Conservation (phyloP, 2,113 vertebrate species). For the Ellobius talpinus region DNA sequence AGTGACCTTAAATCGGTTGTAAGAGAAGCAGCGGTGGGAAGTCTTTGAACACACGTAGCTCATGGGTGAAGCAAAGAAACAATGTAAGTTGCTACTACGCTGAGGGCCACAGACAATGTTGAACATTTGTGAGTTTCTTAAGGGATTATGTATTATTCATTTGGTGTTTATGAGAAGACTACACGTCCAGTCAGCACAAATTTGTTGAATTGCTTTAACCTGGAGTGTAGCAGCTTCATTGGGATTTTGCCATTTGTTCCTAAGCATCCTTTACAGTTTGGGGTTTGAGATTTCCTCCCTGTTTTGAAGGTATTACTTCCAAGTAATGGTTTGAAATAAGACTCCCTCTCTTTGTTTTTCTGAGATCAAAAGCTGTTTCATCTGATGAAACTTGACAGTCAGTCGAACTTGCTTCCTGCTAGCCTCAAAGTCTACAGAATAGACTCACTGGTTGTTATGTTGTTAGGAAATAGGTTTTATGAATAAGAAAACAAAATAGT, state of each 20-base stretch:
- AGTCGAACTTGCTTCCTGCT: not conserved
- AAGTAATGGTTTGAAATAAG: not conserved
- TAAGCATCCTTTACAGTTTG: slow-evolving; percentile 13
- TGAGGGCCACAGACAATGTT: not conserved
- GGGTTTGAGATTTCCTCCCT: slow-evolving; percentile 14
- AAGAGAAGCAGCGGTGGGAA: not conserved
- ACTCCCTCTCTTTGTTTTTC: not conserved
- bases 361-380: not conserved
- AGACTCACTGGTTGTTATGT: not conserved
- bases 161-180: not conserved
- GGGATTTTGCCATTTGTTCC: slow-evolving; percentile 9
- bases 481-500: slow-evolving; percentile 10
- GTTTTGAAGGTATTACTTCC: not conserved
- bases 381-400: not conserved
- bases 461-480: slow-evolving; percentile 20
- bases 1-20: not conserved
- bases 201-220: slow-evolving; percentile 27
- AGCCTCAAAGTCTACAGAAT: not conserved
- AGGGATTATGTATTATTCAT: not conserved
- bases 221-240: not conserved
- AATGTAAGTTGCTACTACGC: not conserved
- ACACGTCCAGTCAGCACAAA: not conserved
- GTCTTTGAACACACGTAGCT: not conserved
- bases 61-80: not conserved
- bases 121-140: not conserved